Percentiles rank a stretch among this genome's conserved stretches.
Evolutionary conservation across 2,888 invertebrate species (phyloP).

Genomic region (Diaphora mendica): DNA sequence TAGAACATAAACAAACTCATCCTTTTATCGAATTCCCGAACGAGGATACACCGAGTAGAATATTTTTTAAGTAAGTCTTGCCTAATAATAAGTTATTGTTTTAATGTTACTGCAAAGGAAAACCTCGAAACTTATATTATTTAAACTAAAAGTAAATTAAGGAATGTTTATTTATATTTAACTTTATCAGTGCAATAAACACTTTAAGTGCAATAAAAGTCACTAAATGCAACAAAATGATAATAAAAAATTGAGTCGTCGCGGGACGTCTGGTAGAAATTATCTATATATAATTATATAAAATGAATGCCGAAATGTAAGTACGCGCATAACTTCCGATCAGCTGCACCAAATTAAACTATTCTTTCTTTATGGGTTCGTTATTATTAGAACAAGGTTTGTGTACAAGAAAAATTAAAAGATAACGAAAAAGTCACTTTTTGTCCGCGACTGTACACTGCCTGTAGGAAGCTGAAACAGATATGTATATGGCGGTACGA

Average conservation of each 20-base stretch:
- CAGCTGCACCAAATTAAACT: too few species aligned
- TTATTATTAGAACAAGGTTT: too few species aligned
- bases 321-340: too few species aligned
- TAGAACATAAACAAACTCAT: conserved; percentile 79
- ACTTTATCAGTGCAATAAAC: conserved; percentile 4
- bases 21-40: conserved; percentile 83
- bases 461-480: too few species aligned
- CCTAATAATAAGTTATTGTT: conserved; percentile 32
- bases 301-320: too few species aligned
- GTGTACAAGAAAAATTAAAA: too few species aligned
- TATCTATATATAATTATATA: too few species aligned
- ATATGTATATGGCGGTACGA: too few species aligned
- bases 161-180: not conserved
- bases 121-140: not conserved
- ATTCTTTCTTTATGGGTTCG: too few species aligned
- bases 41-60: conserved; percentile 80
- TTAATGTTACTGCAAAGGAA: conserved; percentile 21
- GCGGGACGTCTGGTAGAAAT: not conserved
- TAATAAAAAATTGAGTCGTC: not conserved
- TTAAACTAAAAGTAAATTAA: not conserved
- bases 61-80: conserved; percentile 81
- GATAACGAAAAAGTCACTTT: too few species aligned
- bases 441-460: too few species aligned
- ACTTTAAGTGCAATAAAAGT: not conserved
- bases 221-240: not conserved